These are phyloP conservation scores for Enhydra lutris DNA, from an alignment of 2,113 vertebrate genomes.

Conservation along the genomic window DNA sequence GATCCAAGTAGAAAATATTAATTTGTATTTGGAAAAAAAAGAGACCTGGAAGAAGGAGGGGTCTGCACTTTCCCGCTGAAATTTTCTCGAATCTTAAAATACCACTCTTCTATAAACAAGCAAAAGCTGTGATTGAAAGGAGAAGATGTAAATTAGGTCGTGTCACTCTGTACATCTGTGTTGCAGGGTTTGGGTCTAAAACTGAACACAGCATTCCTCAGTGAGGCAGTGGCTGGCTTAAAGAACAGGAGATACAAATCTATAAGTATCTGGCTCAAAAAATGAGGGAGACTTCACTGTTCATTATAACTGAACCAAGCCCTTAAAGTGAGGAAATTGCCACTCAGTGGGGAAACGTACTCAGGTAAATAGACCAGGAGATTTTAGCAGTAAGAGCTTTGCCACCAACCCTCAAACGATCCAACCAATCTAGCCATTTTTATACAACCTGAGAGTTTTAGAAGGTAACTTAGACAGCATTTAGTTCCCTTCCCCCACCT, in stretches of 20 bases:
- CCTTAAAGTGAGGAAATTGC: too few species aligned
- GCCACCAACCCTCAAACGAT: not conserved
- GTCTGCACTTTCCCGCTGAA: conserved; percentile 31
- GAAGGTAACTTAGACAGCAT: not conserved
- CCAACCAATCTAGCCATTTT: not conserved
- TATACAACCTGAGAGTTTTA: not conserved
- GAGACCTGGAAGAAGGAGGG: not conserved
- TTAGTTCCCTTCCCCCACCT: not conserved
- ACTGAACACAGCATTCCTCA: not conserved
- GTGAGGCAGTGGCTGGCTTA: not conserved
- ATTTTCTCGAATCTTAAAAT: conserved; percentile 68
- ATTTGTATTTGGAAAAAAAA: not conserved
- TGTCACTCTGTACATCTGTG: not conserved
- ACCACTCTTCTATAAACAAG: conserved; percentile 54
- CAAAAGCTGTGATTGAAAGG: conserved; percentile 12
- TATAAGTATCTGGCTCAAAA: not conserved
- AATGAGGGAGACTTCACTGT: not conserved
- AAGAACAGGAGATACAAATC: not conserved
- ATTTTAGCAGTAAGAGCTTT: not conserved
- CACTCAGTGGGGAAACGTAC: not conserved
- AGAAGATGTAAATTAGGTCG: conserved; percentile 29
- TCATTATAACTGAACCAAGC: not conserved
- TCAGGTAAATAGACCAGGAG: not conserved
- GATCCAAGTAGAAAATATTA: conserved; percentile 28
- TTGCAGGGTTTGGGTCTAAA: conserved; percentile 25